Conservation (phyloP, 23 tunicate species). For the Diplosoma virens region DNA sequence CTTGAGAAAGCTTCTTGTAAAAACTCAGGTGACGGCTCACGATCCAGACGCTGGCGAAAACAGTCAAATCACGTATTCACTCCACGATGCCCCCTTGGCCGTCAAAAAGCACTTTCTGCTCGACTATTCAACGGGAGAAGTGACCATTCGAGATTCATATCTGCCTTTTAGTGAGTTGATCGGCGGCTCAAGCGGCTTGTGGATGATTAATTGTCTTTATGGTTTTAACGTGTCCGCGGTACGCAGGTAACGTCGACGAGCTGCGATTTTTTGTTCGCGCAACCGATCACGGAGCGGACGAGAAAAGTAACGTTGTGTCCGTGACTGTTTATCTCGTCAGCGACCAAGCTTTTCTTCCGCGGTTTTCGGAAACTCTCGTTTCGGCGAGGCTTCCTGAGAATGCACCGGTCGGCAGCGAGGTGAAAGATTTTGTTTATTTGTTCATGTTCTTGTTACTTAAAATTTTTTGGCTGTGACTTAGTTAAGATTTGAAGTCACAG, state of each 20-base stretch:
- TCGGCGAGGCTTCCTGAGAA: constrained; percentile 25
- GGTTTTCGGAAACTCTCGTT: background rate
- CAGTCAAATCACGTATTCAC: constrained; percentile 32
- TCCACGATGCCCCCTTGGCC: constrained; percentile 18
- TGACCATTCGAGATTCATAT: constrained; percentile 12
- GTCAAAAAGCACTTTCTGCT: constrained; percentile 33
- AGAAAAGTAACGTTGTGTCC: constrained; percentile 3
- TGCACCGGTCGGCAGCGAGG: constrained; percentile 24
- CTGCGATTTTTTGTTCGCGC: constrained; percentile 41
- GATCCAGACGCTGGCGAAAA: constrained; percentile 59
- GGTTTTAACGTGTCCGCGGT: background rate
- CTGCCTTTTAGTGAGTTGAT: constrained; percentile 19
- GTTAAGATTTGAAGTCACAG: no score
- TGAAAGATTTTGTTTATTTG: background rate
- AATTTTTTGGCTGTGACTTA: no score
- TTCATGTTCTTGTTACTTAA: no score
- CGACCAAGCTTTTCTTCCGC: constrained; percentile 26
- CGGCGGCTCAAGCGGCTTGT: no score
- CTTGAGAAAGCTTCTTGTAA: background rate
- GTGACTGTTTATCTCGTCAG: constrained; percentile 39
- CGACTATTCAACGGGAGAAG: constrained; percentile 20
- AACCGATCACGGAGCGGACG: constrained; percentile 3
- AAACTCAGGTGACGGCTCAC: constrained; percentile 42
- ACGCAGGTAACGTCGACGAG: constrained; percentile 15
- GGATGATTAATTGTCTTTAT: no score